Evolutionary conservation across 2,113 vertebrate species (phyloP).

Genomic region (Aptenodytes forsteri): DNA sequence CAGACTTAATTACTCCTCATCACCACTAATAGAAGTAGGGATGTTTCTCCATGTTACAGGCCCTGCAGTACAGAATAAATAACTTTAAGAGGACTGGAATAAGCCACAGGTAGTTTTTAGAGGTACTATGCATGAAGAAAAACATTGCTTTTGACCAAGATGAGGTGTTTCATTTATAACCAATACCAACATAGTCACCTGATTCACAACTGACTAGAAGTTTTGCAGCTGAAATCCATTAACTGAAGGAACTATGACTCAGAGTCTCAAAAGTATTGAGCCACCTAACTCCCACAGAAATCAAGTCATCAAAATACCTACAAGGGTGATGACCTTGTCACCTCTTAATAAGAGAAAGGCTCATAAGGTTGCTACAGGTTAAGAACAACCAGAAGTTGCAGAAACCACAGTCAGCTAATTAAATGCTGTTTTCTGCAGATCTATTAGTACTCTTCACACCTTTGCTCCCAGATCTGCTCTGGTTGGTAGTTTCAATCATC

Average conservation of each 20-base stretch:
- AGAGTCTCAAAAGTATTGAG: background rate
- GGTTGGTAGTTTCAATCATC: background rate
- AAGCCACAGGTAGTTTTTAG: background rate
- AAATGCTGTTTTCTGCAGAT: background rate
- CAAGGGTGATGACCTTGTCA: background rate
- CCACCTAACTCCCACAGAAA: background rate
- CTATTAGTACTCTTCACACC: background rate
- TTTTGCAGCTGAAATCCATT: background rate
- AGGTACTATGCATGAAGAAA: background rate
- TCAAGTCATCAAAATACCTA: background rate
- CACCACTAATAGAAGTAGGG: background rate
- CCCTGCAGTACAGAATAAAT: background rate
- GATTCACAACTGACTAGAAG: background rate
- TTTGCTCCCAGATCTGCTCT: background rate
- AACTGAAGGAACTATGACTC: background rate
- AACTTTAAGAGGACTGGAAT: background rate
- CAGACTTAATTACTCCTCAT: background rate
- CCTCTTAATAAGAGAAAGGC: background rate
- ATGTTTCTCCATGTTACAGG: background rate
- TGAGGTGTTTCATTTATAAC: background rate
- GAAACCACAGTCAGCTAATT: slow-evolving; percentile 10
- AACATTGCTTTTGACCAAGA: background rate
- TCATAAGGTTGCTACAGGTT: background rate
- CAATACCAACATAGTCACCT: background rate
- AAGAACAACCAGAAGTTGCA: background rate